Evolutionary conservation across 2,113 vertebrate genomes (phyloP), one percentile per base, ranked within the genome.

Genomic region (Casuarius casuarius): DNA sequence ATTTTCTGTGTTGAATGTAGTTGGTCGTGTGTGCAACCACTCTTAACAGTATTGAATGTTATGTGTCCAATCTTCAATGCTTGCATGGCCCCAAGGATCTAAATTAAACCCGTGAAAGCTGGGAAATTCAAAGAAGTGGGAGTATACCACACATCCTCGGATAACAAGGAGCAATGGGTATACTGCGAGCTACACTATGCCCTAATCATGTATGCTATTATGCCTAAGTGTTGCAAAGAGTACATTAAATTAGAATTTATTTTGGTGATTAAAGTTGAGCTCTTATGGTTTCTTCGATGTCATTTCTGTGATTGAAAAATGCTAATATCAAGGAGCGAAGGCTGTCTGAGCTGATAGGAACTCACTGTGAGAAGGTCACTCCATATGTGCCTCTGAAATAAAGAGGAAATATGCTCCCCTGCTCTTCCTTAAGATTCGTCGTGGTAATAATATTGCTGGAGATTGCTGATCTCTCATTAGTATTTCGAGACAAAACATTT

Each of bases 111-210:
- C 38, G 13, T 84, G 85, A 91, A 94, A 92, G 44, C 78, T 74
- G 25, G 11, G 16, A 87, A 88, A 88, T 85, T 95, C 78, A 86
- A 25, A 90, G 87, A 83, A 75, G 72, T 68, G 44, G 35, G 51
- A 83, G 31, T 74, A 25, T 87, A 51, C 54, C 12, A 7, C 63
- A 82, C 46, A 59, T 87, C 63, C 84, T 89, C 59, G 46, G 87
- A 74, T 96, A 95, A 91, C 89, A 94, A 92, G 94, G 72, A 84
- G 86, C 48, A 2, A 76, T 77, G 94, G 95, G 75, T 77, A 85
- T 94, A 77, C 59, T 31, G 68, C 70, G 92, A 87, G 52, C 49
- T 91, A 29, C 61, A 18, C 49, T 71, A 1, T 77, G 58, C 71
- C 90, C 49, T 87, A 87, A 87, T 95, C 71, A n/a, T 59, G 51